Evolutionary conservation across 2,888 invertebrate species (phyloP).

Genomic region (Pharmacophagus antenor): DNA sequence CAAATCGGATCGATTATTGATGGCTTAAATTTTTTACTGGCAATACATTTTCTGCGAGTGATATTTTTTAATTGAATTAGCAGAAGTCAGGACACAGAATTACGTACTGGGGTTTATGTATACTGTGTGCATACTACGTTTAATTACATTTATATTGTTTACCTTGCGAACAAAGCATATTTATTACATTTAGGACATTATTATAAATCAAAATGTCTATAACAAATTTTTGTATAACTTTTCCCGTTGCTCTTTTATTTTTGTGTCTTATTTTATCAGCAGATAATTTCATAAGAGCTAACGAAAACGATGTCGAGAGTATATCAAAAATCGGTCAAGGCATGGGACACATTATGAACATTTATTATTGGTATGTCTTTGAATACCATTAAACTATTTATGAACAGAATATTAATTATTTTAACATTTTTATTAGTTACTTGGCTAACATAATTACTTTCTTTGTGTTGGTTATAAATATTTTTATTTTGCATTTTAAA

Average conservation of each 20-base stretch:
- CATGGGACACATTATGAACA: constrained; percentile 87
- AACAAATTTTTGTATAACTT: constrained; percentile 49
- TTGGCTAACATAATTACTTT: background rate
- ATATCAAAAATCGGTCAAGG: constrained; percentile 75
- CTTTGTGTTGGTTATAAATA: constrained; percentile 2
- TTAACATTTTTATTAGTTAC: background rate
- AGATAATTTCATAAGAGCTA: constrained; percentile 57
- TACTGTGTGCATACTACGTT: background rate
- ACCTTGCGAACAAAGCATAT: constrained; percentile 16
- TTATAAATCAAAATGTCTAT: constrained; percentile 49
- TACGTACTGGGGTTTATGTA: background rate
- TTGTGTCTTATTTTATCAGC: constrained; percentile 58
- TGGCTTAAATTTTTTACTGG: constrained; percentile 1
- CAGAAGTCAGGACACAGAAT: background rate
- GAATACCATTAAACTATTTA: background rate
- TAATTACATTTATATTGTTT: constrained; percentile 9
- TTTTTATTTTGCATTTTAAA: background rate
- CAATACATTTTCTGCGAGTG: constrained; percentile 1
- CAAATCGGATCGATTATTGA: background rate
- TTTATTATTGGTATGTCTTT: constrained; percentile 89
- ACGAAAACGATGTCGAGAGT: constrained; percentile 84
- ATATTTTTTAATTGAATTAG: constrained; percentile 24
- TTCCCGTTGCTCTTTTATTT: constrained; percentile 54
- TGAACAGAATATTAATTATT: background rate
- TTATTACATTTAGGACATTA: background rate